Evolutionary conservation across 2,797 vertebrate species (phyloP), one percentile per base, ranked within the genome.

Genomic region (Pseudotriccus pelzelni): DNA sequence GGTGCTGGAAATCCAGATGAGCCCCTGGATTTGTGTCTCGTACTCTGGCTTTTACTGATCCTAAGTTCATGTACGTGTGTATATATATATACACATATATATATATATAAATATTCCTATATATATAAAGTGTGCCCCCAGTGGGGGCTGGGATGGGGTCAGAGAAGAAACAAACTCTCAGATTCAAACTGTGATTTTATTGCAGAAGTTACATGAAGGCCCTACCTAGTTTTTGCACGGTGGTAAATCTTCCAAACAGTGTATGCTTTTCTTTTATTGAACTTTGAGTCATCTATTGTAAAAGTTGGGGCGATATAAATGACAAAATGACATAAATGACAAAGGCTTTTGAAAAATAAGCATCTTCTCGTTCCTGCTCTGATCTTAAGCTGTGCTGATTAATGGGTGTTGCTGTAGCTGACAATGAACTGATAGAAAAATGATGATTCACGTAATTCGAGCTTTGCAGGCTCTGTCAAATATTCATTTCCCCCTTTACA

Each of bases 341-440:
- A 93, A 78, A 88, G 32, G 55, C 67, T 53, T 34, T 8, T 86
- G 90, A 73, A 86, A 78, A 93, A 84, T 43, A 7, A 89, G 52
- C 55, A 39, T 89, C 90, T 84, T 70, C 83, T 73, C 89, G 36
- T 87, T 90, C 58, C 79, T 47, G 55, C 23, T 49, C 49, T 55
- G 92, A 25, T 77, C 62, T 37, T 78, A 4, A 86, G 90, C 80
- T 37, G 58, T 3, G 1, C 89, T 73, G 90, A 87, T 92, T 67
- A 82, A 82, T 89, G 89, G 84, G 70, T 82, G 81, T 89, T 94
- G 89, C 92, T 90, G 63, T 14, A 30, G 86, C 63, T 93, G 95
- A 90, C 89, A 90, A 73, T 34, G 63, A 90, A 87, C 90, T 82
- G 94, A 82, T 78, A 84, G 84, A 90, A 94, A 95, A 93, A 93